These are phyloP conservation scores for Pristionchus japonicus DNA, from an alignment of 2,888 invertebrate species.

Conservation along the genomic window DNA sequence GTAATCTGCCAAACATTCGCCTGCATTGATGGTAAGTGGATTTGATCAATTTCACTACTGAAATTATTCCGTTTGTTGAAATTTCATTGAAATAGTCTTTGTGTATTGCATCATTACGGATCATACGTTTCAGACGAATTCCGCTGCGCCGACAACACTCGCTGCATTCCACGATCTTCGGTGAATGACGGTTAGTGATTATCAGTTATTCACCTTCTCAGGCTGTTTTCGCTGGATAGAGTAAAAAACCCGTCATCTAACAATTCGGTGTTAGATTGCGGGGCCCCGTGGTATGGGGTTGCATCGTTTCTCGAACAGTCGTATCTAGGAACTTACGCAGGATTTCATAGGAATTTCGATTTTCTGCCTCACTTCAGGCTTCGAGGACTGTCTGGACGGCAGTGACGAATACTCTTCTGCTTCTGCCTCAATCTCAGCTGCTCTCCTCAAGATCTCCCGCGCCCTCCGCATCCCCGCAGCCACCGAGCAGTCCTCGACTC, in stretches of 20 bases:
- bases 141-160: conserved; percentile 15
- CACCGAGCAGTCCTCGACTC: neutral
- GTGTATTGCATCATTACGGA: no score
- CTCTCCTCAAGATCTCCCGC: neutral
- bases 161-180: neutral
- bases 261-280: no score
- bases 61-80: no score
- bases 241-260: no score
- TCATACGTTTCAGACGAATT: conserved; percentile 18
- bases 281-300: no score
- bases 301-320: no score
- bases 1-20: conserved; percentile 22
- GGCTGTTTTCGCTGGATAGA: no score
- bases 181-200: conserved; percentile 24
- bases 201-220: neutral
- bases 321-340: no score
- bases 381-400: conserved; percentile 19
- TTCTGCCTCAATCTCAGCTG: neutral
- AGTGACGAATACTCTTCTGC: neutral
- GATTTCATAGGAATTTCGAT: neutral
- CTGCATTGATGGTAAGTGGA: neutral
- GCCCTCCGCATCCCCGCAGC: neutral
- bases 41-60: no score
- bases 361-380: neutral
- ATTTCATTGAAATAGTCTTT: no score